Conservation (phyloP, 2,888 invertebrate species). For the Drosophila mulleri region DNA sequence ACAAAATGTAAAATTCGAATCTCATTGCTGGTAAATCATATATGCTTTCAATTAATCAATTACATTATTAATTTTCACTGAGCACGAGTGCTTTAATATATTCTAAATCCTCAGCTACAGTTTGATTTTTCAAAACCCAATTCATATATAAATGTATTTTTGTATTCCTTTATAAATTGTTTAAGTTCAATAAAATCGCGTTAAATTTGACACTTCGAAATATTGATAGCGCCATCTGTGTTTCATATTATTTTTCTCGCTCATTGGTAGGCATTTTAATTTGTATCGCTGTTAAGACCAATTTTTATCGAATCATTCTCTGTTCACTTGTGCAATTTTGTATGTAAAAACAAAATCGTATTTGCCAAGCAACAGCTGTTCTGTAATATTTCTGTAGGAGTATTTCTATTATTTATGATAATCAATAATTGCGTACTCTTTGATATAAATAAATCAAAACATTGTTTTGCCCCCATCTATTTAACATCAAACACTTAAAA, state of each 20-base stretch:
- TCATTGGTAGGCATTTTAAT: not conserved
- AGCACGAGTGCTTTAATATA: not conserved
- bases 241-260: not conserved
- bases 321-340: not conserved
- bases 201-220: not conserved
- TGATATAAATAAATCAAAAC: not conserved
- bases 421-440: not conserved
- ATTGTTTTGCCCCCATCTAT: too few relatives aligned
- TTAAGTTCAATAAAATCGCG: not conserved
- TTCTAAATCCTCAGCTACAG: not conserved
- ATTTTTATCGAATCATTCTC: not conserved
- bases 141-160: not conserved
- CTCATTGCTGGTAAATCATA: not conserved
- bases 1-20: conserved; percentile 12
- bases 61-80: not conserved
- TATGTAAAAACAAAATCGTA: conserved; percentile 1
- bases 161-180: not conserved
- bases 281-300: not conserved
- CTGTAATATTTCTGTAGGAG: not conserved
- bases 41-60: not conserved
- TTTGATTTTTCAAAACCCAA: too few relatives aligned
- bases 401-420: not conserved
- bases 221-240: conserved; percentile 13
- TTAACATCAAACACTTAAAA: not conserved
- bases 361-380: conserved; percentile 16